Base-by-base conservation (phyloP, 2,888 invertebrate genomes). In the Pristionchus fissidentatus region DNA sequence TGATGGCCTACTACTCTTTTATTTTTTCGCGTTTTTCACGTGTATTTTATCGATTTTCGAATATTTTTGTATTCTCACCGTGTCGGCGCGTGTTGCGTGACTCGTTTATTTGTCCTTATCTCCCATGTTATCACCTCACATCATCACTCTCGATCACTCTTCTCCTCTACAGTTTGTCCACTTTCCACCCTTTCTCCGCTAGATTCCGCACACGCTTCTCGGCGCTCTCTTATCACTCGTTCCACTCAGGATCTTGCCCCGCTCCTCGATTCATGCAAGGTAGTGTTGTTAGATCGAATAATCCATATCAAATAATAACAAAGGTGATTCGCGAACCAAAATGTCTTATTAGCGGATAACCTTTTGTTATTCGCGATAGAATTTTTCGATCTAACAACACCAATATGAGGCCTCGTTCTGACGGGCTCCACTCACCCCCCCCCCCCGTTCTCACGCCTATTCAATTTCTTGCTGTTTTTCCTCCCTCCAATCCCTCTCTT, bases 71-170 rank as follows among this genome's bases (percentile, higher is more conserved):
- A 26, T 32, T 49, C 49, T 49, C 19, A 19, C 29, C 75, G 32
- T 19, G 46, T 49, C 49, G 75, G 49, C 49, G 49, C 49, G 3
- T 52, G 49, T 75, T 52, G 75, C 75, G 49, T 75, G 49, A 49
- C 75, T 75, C 75, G 49, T 75, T 52, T 75, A 49, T 52, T 75
- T 52, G 49, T 46, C 75, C 75, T 75, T 75, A 46, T 75, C 75
- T 26, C 75, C 19, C 32, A 19, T 75, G 75, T 46, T 52, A 49
- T 75, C 75, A 52, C 49, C 75, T 75, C 49, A 49, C 75, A 52
- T 52, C 75, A 49, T 75, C 75, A 75, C 46, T n/a, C n/a, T 43
- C 70, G 70, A 70, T 70, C 70, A 41, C 70, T 38, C 41, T 29
- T 22, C 70, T 49, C 29, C 70, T 49, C 29, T 22, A 75, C 75